Conservation (phyloP, 1,140 invertebrate species). For the Ostrea edulis region DNA sequence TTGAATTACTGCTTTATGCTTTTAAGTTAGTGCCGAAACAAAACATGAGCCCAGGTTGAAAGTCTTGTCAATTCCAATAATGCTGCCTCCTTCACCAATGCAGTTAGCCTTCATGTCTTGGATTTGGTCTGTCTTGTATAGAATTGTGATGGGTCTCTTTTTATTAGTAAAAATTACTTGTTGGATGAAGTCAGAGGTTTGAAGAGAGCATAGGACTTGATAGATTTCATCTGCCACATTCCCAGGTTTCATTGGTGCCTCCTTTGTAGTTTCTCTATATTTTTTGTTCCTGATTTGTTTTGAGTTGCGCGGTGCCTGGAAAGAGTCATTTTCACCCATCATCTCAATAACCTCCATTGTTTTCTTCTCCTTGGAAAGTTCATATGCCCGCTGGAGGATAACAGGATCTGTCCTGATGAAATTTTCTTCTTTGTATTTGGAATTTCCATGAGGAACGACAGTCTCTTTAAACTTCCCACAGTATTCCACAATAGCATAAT, state of each 20-base stretch:
- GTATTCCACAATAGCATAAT: neutral
- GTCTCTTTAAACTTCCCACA: neutral
- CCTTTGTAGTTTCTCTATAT: conserved; percentile 16
- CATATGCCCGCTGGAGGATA: neutral
- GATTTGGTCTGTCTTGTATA: conserved; percentile 39
- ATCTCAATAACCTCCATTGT: too few relatives aligned
- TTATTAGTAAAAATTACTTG: conserved; percentile 27
- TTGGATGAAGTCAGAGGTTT: neutral
- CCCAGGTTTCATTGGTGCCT: neutral
- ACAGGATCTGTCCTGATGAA: conserved; percentile 11
- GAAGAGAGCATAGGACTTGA: conserved; percentile 14
- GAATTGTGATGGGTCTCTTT: conserved; percentile 27
- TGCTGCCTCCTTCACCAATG: neutral
- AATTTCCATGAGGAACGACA: neutral
- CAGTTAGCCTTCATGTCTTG: conserved; percentile 47
- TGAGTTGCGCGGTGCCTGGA: conserved; percentile 10
- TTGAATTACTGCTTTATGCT: conserved; percentile 33
- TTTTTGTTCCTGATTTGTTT: conserved; percentile 42
- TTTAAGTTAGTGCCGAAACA: conserved; percentile 46
- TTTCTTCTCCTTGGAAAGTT: neutral
- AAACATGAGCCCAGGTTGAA: conserved; percentile 48
- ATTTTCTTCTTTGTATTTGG: neutral
- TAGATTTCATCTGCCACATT: conserved; percentile 54
- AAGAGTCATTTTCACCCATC: conserved; percentile 30
- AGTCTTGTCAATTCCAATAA: conserved; percentile 44